phyloP scores from a whole-genome alignment of 2,888 invertebrate species.

The Poecilus cupreus region DNA sequence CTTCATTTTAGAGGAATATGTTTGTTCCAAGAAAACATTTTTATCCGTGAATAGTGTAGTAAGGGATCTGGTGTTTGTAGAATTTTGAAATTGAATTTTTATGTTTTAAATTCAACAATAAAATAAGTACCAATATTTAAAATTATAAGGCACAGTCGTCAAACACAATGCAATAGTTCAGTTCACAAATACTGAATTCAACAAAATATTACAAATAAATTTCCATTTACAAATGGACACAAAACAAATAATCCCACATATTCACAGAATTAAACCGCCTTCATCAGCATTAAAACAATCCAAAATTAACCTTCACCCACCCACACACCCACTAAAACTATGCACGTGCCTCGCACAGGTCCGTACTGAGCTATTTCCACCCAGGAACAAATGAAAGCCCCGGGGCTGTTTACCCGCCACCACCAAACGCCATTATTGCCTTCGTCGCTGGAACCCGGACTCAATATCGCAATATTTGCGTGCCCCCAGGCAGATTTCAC shows the following conservation, averaged over 20 bases:
- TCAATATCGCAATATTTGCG: conserved; percentile 48
- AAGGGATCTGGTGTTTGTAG: too few species aligned
- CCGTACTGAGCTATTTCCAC: not conserved
- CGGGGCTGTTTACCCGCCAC: conserved; percentile 12
- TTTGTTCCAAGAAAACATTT: too few species aligned
- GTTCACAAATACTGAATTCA: too few species aligned
- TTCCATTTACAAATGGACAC: not conserved
- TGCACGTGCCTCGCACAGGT: not conserved
- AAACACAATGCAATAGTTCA: not conserved
- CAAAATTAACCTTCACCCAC: not conserved
- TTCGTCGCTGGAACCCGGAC: not conserved
- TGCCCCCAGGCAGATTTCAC: conserved; percentile 29
- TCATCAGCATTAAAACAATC: not conserved
- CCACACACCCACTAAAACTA: not conserved
- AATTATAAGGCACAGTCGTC: too few species aligned
- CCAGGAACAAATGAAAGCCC: conserved; percentile 7
- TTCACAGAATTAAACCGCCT: too few species aligned
- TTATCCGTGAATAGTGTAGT: too few species aligned
- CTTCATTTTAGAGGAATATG: too few species aligned
- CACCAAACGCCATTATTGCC: conserved; percentile 20
- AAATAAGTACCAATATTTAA: too few species aligned
- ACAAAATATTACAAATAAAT: too few species aligned
- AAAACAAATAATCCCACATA: too few species aligned
- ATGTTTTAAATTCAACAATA: too few species aligned
- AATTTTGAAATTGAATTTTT: too few species aligned